phyloP scores from a whole-genome alignment of 2,888 invertebrate species.

The Salticus scenicus region DNA sequence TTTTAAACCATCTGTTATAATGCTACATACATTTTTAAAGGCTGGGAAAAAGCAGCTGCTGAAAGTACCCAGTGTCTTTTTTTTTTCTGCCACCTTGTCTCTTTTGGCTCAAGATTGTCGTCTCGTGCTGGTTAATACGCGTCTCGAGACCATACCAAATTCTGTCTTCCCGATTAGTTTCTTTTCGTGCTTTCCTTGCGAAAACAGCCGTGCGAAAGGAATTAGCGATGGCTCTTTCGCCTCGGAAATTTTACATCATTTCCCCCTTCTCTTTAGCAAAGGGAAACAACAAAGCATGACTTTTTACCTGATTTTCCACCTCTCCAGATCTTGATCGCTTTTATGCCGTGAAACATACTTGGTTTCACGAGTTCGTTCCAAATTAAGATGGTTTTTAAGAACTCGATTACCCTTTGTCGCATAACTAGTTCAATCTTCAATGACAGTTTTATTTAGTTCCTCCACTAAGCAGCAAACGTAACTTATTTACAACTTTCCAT shows the following conservation, averaged over 20 bases:
- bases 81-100: not conserved
- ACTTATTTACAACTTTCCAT: too few relatives aligned
- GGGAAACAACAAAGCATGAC: constrained; percentile 29
- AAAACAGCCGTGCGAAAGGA: constrained; percentile 64
- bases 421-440: not conserved
- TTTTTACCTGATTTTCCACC: constrained; percentile 57
- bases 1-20: constrained; percentile 54
- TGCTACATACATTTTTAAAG: constrained; percentile 30
- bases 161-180: constrained; percentile 58
- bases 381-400: constrained; percentile 51
- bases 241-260: constrained; percentile 40
- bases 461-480: too few relatives aligned
- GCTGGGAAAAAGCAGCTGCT: constrained; percentile 57
- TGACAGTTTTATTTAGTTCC: not conserved
- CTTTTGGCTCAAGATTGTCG: constrained; percentile 9
- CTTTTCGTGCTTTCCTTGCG: constrained; percentile 19
- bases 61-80: constrained; percentile 28
- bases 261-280: constrained; percentile 34
- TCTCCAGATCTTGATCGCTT: constrained; percentile 49
- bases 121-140: constrained; percentile 54
- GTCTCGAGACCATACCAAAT: constrained; percentile 53
- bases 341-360: constrained; percentile 57
- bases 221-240: constrained; percentile 62
- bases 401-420: constrained; percentile 29
- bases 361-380: constrained; percentile 50